Evolutionary conservation across 2,797 vertebrate genomes (phyloP).

Genomic region (Megaceryle alcyon): DNA sequence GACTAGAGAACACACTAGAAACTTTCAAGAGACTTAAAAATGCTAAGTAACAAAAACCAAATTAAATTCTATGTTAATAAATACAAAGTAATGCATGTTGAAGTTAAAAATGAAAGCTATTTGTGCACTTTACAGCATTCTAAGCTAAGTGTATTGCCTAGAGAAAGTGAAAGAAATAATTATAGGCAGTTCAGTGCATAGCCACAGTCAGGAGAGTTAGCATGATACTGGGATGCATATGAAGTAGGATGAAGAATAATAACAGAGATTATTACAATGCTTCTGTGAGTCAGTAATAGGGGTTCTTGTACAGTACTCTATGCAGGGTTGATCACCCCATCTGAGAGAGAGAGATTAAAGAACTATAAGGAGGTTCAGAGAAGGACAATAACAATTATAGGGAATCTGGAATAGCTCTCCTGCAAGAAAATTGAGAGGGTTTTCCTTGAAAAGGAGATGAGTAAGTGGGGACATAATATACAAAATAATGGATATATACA

Average conservation of each 20-base stretch:
- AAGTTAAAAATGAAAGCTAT: not conserved
- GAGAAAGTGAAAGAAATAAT: not conserved
- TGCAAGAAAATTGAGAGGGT: not conserved
- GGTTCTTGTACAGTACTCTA: not conserved
- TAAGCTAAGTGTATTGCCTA: not conserved
- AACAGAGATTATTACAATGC: not conserved
- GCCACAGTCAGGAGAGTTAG: not conserved
- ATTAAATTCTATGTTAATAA: conserved; percentile 8
- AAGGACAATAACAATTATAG: not conserved
- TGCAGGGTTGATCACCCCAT: not conserved
- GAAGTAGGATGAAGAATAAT: not conserved
- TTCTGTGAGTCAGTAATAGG: not conserved
- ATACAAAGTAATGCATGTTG: not conserved
- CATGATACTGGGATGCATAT: not conserved
- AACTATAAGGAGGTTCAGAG: not conserved
- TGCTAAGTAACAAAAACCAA: not conserved
- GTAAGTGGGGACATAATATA: not conserved
- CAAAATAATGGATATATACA: not conserved
- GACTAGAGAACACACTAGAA: not conserved
- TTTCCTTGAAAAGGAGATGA: not conserved
- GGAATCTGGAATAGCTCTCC: not conserved
- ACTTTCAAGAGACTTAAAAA: not conserved
- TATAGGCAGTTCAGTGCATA: not conserved
- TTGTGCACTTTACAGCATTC: not conserved
- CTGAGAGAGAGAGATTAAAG: not conserved